These are phyloP conservation scores for Sclerurus mexicanus DNA, from an alignment of 2,113 vertebrate species.

Conservation along the genomic window DNA sequence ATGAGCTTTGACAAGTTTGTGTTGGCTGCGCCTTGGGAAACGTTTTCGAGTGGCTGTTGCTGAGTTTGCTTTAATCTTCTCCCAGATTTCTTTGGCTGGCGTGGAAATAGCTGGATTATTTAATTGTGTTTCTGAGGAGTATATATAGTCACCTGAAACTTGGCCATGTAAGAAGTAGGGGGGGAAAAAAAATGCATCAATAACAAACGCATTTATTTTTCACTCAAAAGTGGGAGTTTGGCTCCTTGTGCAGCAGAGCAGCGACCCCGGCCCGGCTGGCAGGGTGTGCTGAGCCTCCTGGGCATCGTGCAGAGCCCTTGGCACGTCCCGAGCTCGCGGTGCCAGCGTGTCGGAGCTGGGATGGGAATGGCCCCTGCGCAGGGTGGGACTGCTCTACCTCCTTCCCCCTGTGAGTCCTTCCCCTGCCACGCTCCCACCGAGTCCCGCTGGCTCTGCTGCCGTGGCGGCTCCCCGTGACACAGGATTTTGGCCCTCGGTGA, in stretches of 20 bases:
- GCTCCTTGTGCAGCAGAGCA: not conserved
- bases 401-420: not conserved
- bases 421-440: not conserved
- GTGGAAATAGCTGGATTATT: slow-evolving; percentile 18
- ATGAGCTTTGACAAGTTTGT: slow-evolving; percentile 53
- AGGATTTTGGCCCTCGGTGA: not conserved
- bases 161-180: not conserved
- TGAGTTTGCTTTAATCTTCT: slow-evolving; percentile 36
- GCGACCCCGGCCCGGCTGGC: not conserved
- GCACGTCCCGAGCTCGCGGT: not conserved
- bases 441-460: not conserved
- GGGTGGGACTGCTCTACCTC: not conserved
- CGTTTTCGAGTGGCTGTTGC: slow-evolving; percentile 31
- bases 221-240: not conserved
- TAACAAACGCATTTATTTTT: not conserved
- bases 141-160: not conserved
- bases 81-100: slow-evolving; percentile 6
- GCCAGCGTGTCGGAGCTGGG: not conserved
- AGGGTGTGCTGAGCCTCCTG: not conserved
- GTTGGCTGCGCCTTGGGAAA: slow-evolving; percentile 51
- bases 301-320: not conserved
- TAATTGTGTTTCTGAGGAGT: not conserved
- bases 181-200: not conserved
- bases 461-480: not conserved
- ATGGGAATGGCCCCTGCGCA: not conserved